A percentile compares a stretch with the other conserved stretches of the same genome.
These are phyloP conservation scores for Pycnomerus fuliginosus DNA, from an alignment of 2,888 invertebrate genomes.

Conservation along the genomic window DNA sequence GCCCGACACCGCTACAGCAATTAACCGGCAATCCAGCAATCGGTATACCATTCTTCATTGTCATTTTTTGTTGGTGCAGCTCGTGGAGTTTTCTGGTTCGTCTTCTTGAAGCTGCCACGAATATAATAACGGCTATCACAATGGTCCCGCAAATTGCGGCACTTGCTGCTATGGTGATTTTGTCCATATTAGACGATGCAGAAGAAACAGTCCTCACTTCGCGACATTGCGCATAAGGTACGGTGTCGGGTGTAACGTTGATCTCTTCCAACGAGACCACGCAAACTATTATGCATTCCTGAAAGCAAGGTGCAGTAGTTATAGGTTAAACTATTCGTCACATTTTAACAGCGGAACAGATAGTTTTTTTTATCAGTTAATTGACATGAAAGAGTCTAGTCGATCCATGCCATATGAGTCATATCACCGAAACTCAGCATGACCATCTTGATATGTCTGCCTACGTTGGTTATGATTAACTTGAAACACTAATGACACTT, in stretches of 20 bases:
- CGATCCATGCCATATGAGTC: too few relatives aligned
- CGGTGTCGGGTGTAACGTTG: conserved; percentile 82
- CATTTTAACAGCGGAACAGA: background rate
- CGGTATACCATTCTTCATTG: conserved; percentile 62
- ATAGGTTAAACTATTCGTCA: background rate
- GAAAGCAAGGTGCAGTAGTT: conserved; percentile 35
- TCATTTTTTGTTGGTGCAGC: conserved; percentile 65
- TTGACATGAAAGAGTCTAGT: too few relatives aligned
- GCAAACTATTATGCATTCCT: conserved; percentile 93
- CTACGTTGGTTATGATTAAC: too few relatives aligned
- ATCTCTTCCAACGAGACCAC: conserved; percentile 88
- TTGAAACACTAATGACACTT: too few relatives aligned
- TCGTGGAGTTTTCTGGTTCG: conserved; percentile 75
- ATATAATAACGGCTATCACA: conserved; percentile 85
- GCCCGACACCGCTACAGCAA: conserved; percentile 71
- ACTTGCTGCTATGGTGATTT: conserved; percentile 90
- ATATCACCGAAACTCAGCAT: too few relatives aligned
- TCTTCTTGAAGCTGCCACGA: conserved; percentile 82
- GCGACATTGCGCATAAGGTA: conserved; percentile 82
- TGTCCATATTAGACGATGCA: conserved; percentile 88
- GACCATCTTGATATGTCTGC: too few relatives aligned
- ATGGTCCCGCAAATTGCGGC: conserved; percentile 92
- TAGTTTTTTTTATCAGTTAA: too few relatives aligned
- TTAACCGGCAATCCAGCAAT: conserved; percentile 75
- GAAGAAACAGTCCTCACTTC: conserved; percentile 85